Evolutionary conservation across 2,797 vertebrate genomes (phyloP).

Genomic region (Knipowitschia caucasica): DNA sequence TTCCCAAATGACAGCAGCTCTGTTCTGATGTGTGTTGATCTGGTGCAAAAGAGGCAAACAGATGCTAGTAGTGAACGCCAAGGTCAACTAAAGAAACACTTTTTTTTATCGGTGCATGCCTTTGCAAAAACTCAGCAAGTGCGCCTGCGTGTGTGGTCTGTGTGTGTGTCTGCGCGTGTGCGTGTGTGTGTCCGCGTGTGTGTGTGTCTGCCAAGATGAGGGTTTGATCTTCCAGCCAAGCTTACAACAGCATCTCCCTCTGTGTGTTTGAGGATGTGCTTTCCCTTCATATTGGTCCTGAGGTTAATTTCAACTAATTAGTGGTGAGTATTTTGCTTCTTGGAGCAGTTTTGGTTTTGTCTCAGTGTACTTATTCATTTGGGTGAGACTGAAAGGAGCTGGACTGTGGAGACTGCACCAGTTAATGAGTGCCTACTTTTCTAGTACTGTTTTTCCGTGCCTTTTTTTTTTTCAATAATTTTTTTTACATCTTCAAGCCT

Average conservation of each 20-base stretch:
- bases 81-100: neutral
- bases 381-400: slow-evolving; percentile 33
- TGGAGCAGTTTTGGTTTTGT: slow-evolving; percentile 56
- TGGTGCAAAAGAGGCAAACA: neutral
- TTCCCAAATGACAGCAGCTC: too few relatives aligned
- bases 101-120: slow-evolving; percentile 29
- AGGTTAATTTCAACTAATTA: slow-evolving; percentile 75
- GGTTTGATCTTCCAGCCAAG: slow-evolving; percentile 71
- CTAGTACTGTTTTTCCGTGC: slow-evolving; percentile 51
- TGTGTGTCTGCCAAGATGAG: slow-evolving; percentile 53
- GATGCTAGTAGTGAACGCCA: neutral
- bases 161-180: too few relatives aligned
- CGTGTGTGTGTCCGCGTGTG: too few relatives aligned
- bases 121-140: slow-evolving; percentile 33
- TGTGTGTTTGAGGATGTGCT: slow-evolving; percentile 20
- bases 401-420: slow-evolving; percentile 50
- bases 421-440: slow-evolving; percentile 62
- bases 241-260: slow-evolving; percentile 62
- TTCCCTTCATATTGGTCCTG: slow-evolving; percentile 57
- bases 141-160: too few relatives aligned
- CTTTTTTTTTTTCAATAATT: too few relatives aligned
- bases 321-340: slow-evolving; percentile 55
- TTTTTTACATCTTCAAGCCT: slow-evolving; percentile 40
- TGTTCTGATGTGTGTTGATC: neutral
- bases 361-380: slow-evolving; percentile 60